Base-by-base conservation (phyloP, 92 coral and sea anemone genomes). In the Parazoanthus darwini region DNA sequence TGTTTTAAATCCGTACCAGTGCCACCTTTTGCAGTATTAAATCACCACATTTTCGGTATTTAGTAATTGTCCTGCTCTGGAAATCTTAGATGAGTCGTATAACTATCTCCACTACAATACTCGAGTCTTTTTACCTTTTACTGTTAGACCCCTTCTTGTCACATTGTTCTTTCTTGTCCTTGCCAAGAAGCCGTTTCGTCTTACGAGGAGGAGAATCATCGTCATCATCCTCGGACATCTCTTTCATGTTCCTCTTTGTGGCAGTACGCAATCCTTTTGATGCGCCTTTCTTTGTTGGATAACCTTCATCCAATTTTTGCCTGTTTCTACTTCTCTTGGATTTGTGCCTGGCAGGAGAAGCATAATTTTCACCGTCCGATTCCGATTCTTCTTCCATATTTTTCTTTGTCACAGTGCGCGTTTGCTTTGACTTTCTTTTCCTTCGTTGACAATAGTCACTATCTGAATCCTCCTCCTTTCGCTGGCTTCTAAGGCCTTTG, bases 381-480 rank as follows among this genome's bases (percentile, higher is more conserved):
- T 90, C 86, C 14, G 85, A 88, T 51, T 75, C 88, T 56, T 92
- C 91, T 4, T 63, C 70, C 23, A 48, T 68, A 7, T 76, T 68
- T 6, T 79, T 91, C 73, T 72, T 81, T 42, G 76, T 84, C 14
- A 75, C 82, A 15, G 80, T 39, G 51, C 29, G 42, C 14, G 54
- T 37, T 38, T 83, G 44, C 70, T 36, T 86, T 38, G 46, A 66
- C 6, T 67, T 68, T 50, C 89, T 78, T 75, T 50, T 86, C 70
- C 8, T 86, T 26, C 50, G 33, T 29, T 29, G 80, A 25, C n/a
- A 50, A 10, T 44, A 63, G 5, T 92, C 81, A 2, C 89, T 78
- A 38, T 77, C 94, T 39, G 86, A 79, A 67, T 83, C 90, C 37
- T 74, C 91, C 81, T 86, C 87, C 54, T 88, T 88, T 29, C 33